Evolutionary conservation across 2,888 invertebrate genomes (phyloP).

Genomic region (Dioctria rufipes): DNA sequence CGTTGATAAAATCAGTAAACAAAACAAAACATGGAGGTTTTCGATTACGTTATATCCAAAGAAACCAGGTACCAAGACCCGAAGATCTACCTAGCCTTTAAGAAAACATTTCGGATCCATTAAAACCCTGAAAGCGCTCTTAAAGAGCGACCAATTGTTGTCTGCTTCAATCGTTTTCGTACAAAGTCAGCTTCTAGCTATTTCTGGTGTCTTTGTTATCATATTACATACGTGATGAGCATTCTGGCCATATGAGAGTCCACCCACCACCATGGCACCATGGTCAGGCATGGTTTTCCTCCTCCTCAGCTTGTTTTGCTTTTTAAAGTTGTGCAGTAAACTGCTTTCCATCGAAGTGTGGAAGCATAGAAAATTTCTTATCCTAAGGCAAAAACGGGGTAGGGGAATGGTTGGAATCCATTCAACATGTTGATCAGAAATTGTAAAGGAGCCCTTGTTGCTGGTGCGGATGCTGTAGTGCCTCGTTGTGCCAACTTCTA

Average conservation of each 20-base stretch:
- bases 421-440: constrained; percentile 53
- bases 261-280: constrained; percentile 20
- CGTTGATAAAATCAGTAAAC: no score
- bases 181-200: constrained; percentile 34
- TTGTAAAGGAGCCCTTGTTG: constrained; percentile 50
- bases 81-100: no score
- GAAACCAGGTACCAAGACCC: no score
- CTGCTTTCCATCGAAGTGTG: constrained; percentile 45
- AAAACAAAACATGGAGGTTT: no score
- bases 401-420: constrained; percentile 16
- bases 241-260: constrained; percentile 24
- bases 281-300: constrained; percentile 31
- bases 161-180: constrained; percentile 29
- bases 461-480: constrained; percentile 51
- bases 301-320: constrained; percentile 13
- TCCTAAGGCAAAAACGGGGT: constrained; percentile 31
- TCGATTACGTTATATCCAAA: no score
- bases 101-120: not conserved
- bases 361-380: constrained; percentile 51
- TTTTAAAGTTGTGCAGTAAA: constrained; percentile 49
- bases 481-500: constrained; percentile 44
- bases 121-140: not conserved
- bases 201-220: constrained; percentile 46
- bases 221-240: constrained; percentile 49
- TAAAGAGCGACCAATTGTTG: constrained; percentile 26